Base-by-base conservation (phyloP, 2,888 invertebrate species). In the Sepiola atlantica region DNA sequence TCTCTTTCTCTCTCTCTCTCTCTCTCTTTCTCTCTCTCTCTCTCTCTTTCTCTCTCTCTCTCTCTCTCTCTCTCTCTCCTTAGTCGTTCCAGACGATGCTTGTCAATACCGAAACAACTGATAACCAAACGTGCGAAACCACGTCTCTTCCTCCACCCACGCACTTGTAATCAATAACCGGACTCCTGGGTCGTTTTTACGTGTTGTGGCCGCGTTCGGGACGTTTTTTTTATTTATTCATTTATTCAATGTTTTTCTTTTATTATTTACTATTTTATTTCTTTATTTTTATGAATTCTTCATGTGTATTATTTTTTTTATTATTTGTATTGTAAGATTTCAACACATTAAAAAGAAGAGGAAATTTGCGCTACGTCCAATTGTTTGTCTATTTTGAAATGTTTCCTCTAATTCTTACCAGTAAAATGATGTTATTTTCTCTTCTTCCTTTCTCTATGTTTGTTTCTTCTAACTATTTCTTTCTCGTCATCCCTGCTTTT, bases 151-250 rank as follows among this genome's bases (percentile, higher is more conserved):
- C 16, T 12, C 77, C n/a, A 77, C n/a, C 77, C n/a, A 77, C 77
- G 28, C 77, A 77, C n/a, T 32, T 77, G n/a, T 20, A 77, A 77
- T 77, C 77, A n/a, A 77, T 77, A 77, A 77, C 77, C 16, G 77
- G 77, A 77, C 77, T 77, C 77, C 77, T 32, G 77, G 77, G 77
- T 77, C 77, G n/a, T 77, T 77, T 77, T 77, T 77, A 77, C 77
- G 77, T 77, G 77, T 14, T 77, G 77, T 77, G 32, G n/a, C 32
- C 77, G 16, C n/a, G 77, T 77, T 77, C 77, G 77, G n/a, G 77
- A 77, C 77, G n/a, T n/a, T 77, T n/a, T 24, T 28, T 1, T 61
- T 24, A 28, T 21, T 61, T 24, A 6, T 61, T 61, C 10, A 10
- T 61, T 28, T 28, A 12, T 24, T 20, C 24, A 24, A 24, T 61